Conservation (phyloP, 2,113 vertebrate species). For the Hirundichthys speculiger region DNA sequence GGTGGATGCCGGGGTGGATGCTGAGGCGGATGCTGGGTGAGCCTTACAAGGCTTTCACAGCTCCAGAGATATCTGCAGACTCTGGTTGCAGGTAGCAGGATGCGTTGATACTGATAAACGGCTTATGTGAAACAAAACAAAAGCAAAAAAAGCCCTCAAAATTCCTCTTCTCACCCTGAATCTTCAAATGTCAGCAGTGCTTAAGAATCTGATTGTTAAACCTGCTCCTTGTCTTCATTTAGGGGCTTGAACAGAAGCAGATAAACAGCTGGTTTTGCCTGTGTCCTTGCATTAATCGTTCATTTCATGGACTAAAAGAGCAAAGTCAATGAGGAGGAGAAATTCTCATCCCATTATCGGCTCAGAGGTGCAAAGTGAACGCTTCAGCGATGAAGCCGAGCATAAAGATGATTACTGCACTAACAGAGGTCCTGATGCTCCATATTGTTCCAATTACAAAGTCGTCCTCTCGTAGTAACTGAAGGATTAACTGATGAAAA, state of each 20-base stretch:
- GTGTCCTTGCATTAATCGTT: slow-evolving; percentile 57
- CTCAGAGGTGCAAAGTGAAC: slow-evolving; percentile 59
- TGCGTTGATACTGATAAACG: too few species aligned
- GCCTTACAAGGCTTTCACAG: too few species aligned
- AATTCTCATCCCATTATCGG: slow-evolving; percentile 66
- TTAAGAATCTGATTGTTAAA: neutral
- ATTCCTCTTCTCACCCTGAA: rapidly evolving
- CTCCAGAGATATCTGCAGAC: too few species aligned
- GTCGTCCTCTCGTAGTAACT: slow-evolving; percentile 41
- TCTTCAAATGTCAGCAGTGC: neutral
- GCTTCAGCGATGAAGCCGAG: slow-evolving; percentile 68
- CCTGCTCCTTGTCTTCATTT: slow-evolving; percentile 17
- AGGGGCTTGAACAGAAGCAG: slow-evolving; percentile 29
- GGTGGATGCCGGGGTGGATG: too few species aligned
- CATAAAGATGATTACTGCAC: slow-evolving; percentile 68
- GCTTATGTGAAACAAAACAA: too few species aligned
- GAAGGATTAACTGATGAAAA: slow-evolving; percentile 61
- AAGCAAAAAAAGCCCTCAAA: too few species aligned
- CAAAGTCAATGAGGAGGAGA: slow-evolving; percentile 61
- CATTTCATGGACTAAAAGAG: slow-evolving; percentile 66
- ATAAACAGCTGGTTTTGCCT: slow-evolving; percentile 56
- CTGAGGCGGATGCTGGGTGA: too few species aligned
- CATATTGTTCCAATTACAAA: slow-evolving; percentile 66
- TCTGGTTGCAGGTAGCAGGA: too few species aligned
- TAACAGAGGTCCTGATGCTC: slow-evolving; percentile 35